Conservation (phyloP, 2,113 vertebrate species). For the Panthera leo region DNA sequence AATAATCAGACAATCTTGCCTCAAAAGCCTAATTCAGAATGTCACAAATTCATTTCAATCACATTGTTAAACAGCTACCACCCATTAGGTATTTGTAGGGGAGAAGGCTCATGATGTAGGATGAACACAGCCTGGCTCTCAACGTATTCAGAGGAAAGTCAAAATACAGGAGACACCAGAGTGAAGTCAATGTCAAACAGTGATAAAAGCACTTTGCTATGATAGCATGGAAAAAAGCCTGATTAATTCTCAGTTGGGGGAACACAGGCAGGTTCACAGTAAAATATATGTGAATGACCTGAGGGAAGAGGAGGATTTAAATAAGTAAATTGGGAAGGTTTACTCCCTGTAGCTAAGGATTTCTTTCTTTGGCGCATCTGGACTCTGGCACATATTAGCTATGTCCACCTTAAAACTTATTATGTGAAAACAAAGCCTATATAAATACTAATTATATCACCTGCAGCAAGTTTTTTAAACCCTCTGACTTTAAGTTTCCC, state of each 20-base stretch:
- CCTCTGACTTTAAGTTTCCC: not conserved
- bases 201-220: not conserved
- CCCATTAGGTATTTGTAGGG: not conserved
- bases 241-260: not conserved
- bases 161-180: not conserved
- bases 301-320: not conserved
- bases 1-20: conserved; percentile 52
- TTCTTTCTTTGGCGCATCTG: not conserved
- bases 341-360: not conserved
- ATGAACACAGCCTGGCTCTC: not conserved
- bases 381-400: not conserved
- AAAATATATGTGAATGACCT: not conserved
- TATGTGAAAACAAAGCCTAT: not conserved
- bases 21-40: conserved; percentile 9
- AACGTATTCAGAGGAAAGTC: not conserved
- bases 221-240: not conserved
- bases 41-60: conserved; percentile 27
- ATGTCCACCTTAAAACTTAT: not conserved
- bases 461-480: not conserved
- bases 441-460: not conserved
- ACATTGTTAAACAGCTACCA: not conserved
- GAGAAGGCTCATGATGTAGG: not conserved
- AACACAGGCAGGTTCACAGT: not conserved
- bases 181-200: not conserved
- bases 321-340: not conserved